Percentiles rank a stretch among this genome's conserved stretches.
Evolutionary conservation across 2,797 vertebrate species (phyloP).

Genomic region (Miichthys miiuy): DNA sequence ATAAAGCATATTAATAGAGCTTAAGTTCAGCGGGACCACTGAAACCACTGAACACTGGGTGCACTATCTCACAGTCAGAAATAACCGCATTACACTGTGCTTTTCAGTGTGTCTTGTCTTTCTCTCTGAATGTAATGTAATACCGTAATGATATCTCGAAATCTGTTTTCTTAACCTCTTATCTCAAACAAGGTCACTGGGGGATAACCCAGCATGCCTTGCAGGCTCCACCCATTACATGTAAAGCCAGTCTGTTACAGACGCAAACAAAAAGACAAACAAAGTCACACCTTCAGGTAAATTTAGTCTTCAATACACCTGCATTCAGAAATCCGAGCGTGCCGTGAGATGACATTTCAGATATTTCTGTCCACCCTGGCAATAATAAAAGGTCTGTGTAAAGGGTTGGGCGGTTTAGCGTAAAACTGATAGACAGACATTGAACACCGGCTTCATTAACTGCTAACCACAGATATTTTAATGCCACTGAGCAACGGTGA

Average conservation of each 20-base stretch:
- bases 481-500: background rate
- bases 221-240: background rate
- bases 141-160: background rate
- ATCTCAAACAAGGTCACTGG: background rate
- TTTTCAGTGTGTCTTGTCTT: background rate
- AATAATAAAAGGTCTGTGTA: background rate
- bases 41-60: slow-evolving; percentile 9
- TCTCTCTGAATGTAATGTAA: slow-evolving; percentile 10
- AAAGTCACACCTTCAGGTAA: slow-evolving; percentile 1
- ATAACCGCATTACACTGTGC: slow-evolving; percentile 8
- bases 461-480: background rate
- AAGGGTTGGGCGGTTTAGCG: background rate
- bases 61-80: background rate
- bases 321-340: background rate
- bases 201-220: background rate
- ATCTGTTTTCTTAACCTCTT: slow-evolving; percentile 1
- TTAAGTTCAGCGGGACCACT: background rate
- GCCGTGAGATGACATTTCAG: background rate
- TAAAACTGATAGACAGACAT: background rate
- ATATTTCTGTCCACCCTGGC: background rate
- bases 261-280: background rate
- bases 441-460: background rate
- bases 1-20: slow-evolving; percentile 36
- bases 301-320: background rate
- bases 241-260: background rate